These are phyloP conservation scores for Drosophila anceps DNA, from an alignment of 2,888 invertebrate genomes.

Conservation along the genomic window DNA sequence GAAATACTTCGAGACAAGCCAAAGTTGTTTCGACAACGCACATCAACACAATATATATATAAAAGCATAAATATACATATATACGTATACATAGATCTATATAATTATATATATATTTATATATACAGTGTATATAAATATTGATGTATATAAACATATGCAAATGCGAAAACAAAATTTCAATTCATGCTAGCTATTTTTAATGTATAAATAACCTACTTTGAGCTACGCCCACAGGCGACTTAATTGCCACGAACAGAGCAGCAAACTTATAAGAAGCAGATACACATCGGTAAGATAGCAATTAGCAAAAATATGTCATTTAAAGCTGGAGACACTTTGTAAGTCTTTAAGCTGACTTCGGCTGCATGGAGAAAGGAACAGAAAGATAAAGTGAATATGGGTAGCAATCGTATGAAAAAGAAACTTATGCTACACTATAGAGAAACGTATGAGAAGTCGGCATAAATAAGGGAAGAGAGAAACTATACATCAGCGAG, in stretches of 20 bases:
- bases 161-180: slow-evolving; percentile 46
- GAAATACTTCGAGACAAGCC: slow-evolving; percentile 68
- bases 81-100: neutral
- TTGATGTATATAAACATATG: slow-evolving; percentile 14
- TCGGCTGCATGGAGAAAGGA: neutral
- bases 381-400: too few species aligned
- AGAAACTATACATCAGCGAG: too few species aligned
- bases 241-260: slow-evolving; percentile 54
- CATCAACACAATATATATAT: slow-evolving; percentile 6
- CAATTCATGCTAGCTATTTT: slow-evolving; percentile 34
- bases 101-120: neutral
- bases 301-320: neutral
- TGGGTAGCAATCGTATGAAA: neutral
- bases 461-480: neutral
- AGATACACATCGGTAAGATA: neutral
- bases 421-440: neutral
- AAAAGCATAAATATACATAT: neutral
- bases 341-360: neutral
- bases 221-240: slow-evolving; percentile 26
- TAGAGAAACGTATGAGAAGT: neutral
- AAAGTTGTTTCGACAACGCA: slow-evolving; percentile 59
- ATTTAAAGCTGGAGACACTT: neutral
- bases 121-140: neutral
- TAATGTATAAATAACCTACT: slow-evolving; percentile 16
- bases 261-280: slow-evolving; percentile 3